A percentile compares a stretch with the other conserved stretches of the same genome.
phyloP scores from a whole-genome alignment of 2,888 invertebrate species.

The Shargacucullia verbasci region DNA sequence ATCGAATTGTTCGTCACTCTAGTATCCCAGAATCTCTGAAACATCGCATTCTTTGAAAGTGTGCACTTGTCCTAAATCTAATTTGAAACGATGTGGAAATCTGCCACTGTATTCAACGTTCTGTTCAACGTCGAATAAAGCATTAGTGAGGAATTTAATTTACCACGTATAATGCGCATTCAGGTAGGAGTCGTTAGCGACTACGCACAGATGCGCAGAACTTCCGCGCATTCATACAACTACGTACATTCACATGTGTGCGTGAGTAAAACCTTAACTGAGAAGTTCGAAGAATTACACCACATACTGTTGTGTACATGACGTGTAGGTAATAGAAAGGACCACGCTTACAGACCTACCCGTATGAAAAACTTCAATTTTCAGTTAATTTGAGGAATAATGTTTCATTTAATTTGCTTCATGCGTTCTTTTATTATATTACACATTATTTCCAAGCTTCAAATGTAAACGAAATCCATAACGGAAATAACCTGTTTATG shows the following conservation, averaged over 20 bases:
- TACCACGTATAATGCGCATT: conserved; percentile 70
- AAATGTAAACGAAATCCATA: conserved; percentile 21
- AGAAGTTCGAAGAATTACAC: conserved; percentile 33
- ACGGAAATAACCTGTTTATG: conserved; percentile 29
- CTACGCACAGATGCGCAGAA: conserved; percentile 62
- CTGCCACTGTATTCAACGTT: conserved; percentile 54
- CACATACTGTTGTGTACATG: conserved; percentile 4
- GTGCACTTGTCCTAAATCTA: conserved; percentile 79
- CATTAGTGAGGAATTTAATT: conserved; percentile 74
- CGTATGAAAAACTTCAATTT: conserved; percentile 36
- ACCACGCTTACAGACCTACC: conserved; percentile 24
- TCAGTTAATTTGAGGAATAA: conserved; percentile 26
- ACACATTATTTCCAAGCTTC: conserved; percentile 1
- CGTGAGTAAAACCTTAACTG: conserved; percentile 16
- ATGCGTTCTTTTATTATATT: conserved; percentile 15
- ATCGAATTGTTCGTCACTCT: conserved; percentile 76
- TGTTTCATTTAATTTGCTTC: conserved; percentile 22
- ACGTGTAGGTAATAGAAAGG: conserved; percentile 13
- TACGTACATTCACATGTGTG: conserved; percentile 43
- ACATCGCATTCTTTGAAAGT: conserved; percentile 72
- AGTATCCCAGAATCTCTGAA: conserved; percentile 62
- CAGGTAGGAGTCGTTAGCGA: conserved; percentile 66
- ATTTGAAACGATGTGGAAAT: conserved; percentile 69
- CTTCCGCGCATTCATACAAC: conserved; percentile 55
- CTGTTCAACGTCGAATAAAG: conserved; percentile 62